Evolutionary conservation across 2,888 invertebrate species (phyloP), one percentile per base, ranked within the genome.

Genomic region (Augochlorella aurata): DNA sequence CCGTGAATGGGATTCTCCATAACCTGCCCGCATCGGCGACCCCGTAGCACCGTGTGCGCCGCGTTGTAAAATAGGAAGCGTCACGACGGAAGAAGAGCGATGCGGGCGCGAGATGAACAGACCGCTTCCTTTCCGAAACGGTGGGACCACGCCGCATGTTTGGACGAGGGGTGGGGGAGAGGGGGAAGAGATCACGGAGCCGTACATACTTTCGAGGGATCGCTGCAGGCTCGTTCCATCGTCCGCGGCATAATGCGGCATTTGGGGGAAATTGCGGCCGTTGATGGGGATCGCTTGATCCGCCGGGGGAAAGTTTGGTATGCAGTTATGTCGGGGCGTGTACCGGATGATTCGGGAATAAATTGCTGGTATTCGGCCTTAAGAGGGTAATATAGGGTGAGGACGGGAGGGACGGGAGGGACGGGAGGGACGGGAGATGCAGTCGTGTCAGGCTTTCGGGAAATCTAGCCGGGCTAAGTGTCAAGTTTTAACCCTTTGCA

Each of bases 301-400:
- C 38, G 38, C 38, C 18, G 63, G 38, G 63, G 63, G 63, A 63
- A 18, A 63, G 63, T 63, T 29, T 18, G 38, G 63, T 44, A 38
- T 63, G 63, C 63, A 63, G 63, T 63, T 63, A 38, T 63, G 63
- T 63, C 38, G 63, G 38, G 63, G 38, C 63, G 63, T 63, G 63
- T 63, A 63, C 63, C 63, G 63, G 38, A 44, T 18, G 63, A 63
- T 38, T 63, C 63, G 9, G 63, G 63, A 8, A 63, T 63, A 63
- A 63, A 63, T 63, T 63, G 38, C 38, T 18, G 63, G 63, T 63
- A 63, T 63, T 38, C 38, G 63, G 38, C 4, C 29, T 63, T n/a
- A n/a, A 44, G 63, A 63, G 38, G 38, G 63, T 63, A 29, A 63
- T 63, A n/a, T 44, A 18, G 38, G 18, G 63, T 63, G 18, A 38